A percentile compares a stretch with the other conserved stretches of the same genome.
Conservation (phyloP, 1,140 invertebrate genomes). For the Acromyrmex echinatior region DNA sequence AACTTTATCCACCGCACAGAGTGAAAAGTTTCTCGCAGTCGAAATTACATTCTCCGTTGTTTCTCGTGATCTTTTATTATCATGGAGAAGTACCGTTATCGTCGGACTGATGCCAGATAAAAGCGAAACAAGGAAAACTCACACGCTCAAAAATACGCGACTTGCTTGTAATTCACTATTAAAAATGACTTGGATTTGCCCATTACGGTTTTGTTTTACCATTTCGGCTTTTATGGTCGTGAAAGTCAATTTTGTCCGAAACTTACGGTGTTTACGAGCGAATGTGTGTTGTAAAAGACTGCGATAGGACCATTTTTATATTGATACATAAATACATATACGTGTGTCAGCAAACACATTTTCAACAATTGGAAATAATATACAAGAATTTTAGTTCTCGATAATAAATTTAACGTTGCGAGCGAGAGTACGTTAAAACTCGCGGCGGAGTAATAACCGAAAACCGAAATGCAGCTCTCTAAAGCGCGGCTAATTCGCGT, state of each 20-base stretch:
- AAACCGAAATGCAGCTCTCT: not conserved
- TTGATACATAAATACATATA: not conserved
- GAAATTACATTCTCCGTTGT: slow-evolving; percentile 16
- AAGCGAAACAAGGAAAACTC: slow-evolving; percentile 29
- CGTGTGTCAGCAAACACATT: not conserved
- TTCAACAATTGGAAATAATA: not conserved
- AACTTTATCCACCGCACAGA: not conserved
- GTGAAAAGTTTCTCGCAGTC: slow-evolving; percentile 25
- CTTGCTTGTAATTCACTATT: not conserved
- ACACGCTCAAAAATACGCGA: not conserved
- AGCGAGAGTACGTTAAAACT: slow-evolving; percentile 12
- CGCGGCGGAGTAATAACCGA: slow-evolving; percentile 8
- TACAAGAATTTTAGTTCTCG: not conserved
- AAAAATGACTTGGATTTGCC: slow-evolving; percentile 3
- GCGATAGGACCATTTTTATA: not conserved
- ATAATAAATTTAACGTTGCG: slow-evolving; percentile 20
- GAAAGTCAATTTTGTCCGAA: slow-evolving; percentile 42
- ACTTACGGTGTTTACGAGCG: slow-evolving; percentile 34
- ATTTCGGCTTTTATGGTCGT: slow-evolving; percentile 39
- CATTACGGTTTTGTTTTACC: slow-evolving; percentile 28
- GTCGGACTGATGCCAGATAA: slow-evolving; percentile 3
- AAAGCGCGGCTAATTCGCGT: slow-evolving; percentile 33
- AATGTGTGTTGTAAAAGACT: not conserved
- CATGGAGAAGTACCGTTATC: not conserved
- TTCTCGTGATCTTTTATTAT: slow-evolving; percentile 30